These are phyloP conservation scores for Phrynosoma blainvillii DNA, from an alignment of 2,113 vertebrate genomes.

Conservation along the genomic window DNA sequence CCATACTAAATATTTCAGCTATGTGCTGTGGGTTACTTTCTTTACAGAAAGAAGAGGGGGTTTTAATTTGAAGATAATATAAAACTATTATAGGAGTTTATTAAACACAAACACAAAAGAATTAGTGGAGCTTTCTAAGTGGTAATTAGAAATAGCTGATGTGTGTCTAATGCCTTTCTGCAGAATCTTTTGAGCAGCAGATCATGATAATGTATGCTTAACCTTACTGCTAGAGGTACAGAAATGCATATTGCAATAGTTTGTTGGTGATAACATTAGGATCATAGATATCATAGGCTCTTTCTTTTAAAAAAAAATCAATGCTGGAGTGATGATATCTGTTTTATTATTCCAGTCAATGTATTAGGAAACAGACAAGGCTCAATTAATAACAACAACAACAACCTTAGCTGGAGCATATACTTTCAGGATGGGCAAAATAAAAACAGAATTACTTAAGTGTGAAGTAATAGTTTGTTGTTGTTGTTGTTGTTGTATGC, in stretches of 20 bases:
- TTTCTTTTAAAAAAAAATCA: background rate
- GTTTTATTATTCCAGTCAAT: background rate
- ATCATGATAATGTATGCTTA: slow-evolving; percentile 47
- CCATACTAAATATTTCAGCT: slow-evolving; percentile 50
- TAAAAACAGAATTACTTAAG: background rate
- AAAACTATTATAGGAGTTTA: slow-evolving; percentile 58
- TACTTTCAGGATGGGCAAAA: slow-evolving; percentile 1
- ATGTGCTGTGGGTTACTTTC: slow-evolving; percentile 38
- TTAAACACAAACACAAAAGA: slow-evolving; percentile 69
- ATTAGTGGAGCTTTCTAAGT: slow-evolving; percentile 64
- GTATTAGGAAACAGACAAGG: background rate
- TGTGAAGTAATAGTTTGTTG: background rate
- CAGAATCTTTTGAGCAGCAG: slow-evolving; percentile 57
- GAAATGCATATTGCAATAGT: slow-evolving; percentile 10
- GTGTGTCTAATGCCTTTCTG: slow-evolving; percentile 67
- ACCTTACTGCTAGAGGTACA: slow-evolving; percentile 32
- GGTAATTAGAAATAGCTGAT: slow-evolving; percentile 68
- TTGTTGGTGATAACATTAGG: slow-evolving; percentile 5
- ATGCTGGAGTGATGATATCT: background rate
- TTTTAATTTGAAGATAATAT: slow-evolving; percentile 58
- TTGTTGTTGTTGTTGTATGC: background rate
- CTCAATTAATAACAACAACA: background rate
- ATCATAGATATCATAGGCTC: background rate
- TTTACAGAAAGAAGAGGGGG: slow-evolving; percentile 36
- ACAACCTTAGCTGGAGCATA: background rate